Evolutionary conservation across 2,797 vertebrate genomes (phyloP).

Genomic region (Channallabes apus): DNA sequence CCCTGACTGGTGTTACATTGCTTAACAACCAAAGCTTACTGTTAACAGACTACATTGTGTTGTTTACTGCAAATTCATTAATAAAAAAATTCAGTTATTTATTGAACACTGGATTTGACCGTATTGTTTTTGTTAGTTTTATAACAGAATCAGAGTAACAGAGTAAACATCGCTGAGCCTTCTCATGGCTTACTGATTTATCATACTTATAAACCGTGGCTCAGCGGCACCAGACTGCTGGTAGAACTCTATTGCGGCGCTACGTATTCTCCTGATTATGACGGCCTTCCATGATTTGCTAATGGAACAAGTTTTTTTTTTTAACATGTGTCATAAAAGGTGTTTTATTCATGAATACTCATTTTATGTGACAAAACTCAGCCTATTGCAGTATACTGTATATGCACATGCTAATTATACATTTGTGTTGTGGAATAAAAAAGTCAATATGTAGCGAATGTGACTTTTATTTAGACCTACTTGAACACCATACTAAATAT

Average conservation of each 20-base stretch:
- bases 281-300: background rate
- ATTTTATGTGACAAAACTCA: slow-evolving; percentile 40
- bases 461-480: background rate
- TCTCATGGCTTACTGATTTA: background rate
- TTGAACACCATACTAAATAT: background rate
- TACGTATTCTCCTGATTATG: background rate
- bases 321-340: background rate
- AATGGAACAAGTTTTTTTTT: background rate
- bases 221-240: background rate
- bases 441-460: slow-evolving; percentile 25
- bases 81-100: too few relatives aligned
- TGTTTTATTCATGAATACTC: background rate
- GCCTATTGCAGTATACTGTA: slow-evolving; percentile 34
- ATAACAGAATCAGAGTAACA: background rate
- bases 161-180: background rate
- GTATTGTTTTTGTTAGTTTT: background rate
- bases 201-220: background rate
- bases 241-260: background rate
- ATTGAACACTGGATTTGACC: background rate
- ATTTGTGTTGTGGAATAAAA: slow-evolving; percentile 82
- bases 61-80: background rate
- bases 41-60: background rate
- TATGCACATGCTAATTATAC: slow-evolving; percentile 60
- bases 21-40: background rate
- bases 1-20: background rate